Base-by-base conservation (phyloP, 37 sponge, comb jelly and placozoan species). In the Ephydatia muelleri region DNA sequence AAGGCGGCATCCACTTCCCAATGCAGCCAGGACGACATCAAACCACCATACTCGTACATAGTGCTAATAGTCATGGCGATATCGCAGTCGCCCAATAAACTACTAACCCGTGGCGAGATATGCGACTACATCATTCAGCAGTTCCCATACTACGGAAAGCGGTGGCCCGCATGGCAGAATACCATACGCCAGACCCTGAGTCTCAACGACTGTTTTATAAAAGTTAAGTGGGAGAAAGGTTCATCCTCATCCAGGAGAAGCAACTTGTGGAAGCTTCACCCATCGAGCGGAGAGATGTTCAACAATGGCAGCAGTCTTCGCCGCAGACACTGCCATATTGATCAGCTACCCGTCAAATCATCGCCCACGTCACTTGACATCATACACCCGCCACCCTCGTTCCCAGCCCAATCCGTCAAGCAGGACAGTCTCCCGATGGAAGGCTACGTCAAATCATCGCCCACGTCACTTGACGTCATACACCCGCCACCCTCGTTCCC, bases 21-120 rank as follows among this genome's bases (percentile, higher is more conserved):
- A 49, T 90, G 90, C 78, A 81, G 85, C 47, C 82, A 91, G 26
- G 87, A 92, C 64, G 85, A 89, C 70, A 87, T 91, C 73, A 96
- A 96, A 71, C 96, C 96, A 28, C 96, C 96, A 40, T 96, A 96
- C 72, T 96, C 96, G 23, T 96, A 96, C 84, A 96, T 96, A 9
- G 96, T 94, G 5, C 87, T 96, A 28, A 96, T 96, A 9, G 92
- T 94, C 25, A 96, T 96, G 96, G 96, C 96, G 30, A 93, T 96
- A 33, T 88, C 94, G 13, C 91, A 93, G 82, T 91, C 96, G 27
- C 95, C 96, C 11, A 88, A 94, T 84, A 96, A 96, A 67, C 88
- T 88, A 87, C 92, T 96, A 26, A 96, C 96, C 5, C 84, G 93
- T 23, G 94, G 96, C 6, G 96, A 93, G 48, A 96, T 96, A 32